Percentiles rank a stretch among this genome's conserved stretches.
These are phyloP conservation scores for Medauroidea extradentata DNA, from an alignment of 1,140 invertebrate genomes.

Conservation along the genomic window DNA sequence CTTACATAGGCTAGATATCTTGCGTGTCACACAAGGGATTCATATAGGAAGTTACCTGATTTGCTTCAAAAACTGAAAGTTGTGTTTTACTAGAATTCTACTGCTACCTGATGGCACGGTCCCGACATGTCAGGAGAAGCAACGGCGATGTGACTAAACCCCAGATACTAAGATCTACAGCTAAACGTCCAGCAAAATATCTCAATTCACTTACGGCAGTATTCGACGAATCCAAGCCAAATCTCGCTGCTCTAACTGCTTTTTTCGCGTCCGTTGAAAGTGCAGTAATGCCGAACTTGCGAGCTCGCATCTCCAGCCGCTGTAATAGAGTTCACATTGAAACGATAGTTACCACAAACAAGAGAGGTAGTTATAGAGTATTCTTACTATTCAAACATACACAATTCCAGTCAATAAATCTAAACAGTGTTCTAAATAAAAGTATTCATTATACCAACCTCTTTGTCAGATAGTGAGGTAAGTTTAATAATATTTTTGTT, in stretches of 20 bases:
- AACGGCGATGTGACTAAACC: too few relatives aligned
- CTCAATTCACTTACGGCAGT: constrained; percentile 1
- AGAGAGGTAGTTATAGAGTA: neutral
- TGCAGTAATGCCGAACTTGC: constrained; percentile 68
- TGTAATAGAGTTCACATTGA: constrained; percentile 28
- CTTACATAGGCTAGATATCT: too few relatives aligned
- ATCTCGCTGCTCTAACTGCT: constrained; percentile 61
- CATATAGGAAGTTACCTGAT: too few relatives aligned
- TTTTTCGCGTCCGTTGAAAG: constrained; percentile 54
- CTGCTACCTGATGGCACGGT: too few relatives aligned
- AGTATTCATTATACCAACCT: constrained; percentile 41
- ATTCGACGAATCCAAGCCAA: constrained; percentile 37
- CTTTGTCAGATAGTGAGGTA: constrained; percentile 57
- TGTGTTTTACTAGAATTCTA: too few relatives aligned
- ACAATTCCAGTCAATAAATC: neutral
- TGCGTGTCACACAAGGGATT: too few relatives aligned
- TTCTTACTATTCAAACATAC: neutral
- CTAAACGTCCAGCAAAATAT: too few relatives aligned
- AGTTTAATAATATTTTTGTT: constrained; percentile 56
- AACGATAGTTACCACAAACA: neutral
- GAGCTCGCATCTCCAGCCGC: constrained; percentile 69
- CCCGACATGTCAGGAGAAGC: too few relatives aligned
- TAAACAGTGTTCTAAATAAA: neutral
- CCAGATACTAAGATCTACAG: too few relatives aligned
- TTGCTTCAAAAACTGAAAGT: too few relatives aligned